Evolutionary conservation across 2,113 vertebrate genomes (phyloP).

Genomic region (Vombatus ursinus): DNA sequence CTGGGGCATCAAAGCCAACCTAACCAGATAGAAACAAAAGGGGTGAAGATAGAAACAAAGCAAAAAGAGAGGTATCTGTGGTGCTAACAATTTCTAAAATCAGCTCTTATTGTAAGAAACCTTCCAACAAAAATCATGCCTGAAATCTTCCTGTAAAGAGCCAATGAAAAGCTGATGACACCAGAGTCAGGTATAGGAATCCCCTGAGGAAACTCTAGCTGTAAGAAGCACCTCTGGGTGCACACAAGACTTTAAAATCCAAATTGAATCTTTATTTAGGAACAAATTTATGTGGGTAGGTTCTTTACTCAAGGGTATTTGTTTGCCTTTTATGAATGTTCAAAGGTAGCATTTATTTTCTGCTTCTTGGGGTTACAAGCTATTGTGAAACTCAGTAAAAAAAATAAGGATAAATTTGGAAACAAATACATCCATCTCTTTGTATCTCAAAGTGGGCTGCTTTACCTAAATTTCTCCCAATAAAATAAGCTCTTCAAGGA

Average conservation of each 20-base stretch:
- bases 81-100: constrained; percentile 58
- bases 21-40: constrained; percentile 36
- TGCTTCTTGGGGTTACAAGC: constrained; percentile 60
- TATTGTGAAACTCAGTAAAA: constrained; percentile 76
- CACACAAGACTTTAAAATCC: constrained; percentile 70
- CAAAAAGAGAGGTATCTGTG: constrained; percentile 21
- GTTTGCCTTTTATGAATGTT: constrained; percentile 71
- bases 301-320: constrained; percentile 67
- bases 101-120: background rate
- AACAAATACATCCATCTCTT: constrained; percentile 66
- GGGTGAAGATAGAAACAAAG: constrained; percentile 59
- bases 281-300: constrained; percentile 69
- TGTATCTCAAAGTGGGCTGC: constrained; percentile 42
- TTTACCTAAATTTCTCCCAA: constrained; percentile 40
- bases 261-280: constrained; percentile 77
- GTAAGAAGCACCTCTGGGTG: constrained; percentile 50
- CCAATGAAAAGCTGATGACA: constrained; percentile 43
- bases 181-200: constrained; percentile 59
- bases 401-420: constrained; percentile 66
- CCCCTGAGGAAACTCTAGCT: constrained; percentile 50
- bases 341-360: constrained; percentile 65
- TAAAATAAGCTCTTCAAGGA: background rate
- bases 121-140: background rate
- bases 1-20: background rate
- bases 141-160: background rate